These are phyloP conservation scores for Nestor notabilis DNA, from an alignment of 2,113 vertebrate genomes.

Conservation along the genomic window DNA sequence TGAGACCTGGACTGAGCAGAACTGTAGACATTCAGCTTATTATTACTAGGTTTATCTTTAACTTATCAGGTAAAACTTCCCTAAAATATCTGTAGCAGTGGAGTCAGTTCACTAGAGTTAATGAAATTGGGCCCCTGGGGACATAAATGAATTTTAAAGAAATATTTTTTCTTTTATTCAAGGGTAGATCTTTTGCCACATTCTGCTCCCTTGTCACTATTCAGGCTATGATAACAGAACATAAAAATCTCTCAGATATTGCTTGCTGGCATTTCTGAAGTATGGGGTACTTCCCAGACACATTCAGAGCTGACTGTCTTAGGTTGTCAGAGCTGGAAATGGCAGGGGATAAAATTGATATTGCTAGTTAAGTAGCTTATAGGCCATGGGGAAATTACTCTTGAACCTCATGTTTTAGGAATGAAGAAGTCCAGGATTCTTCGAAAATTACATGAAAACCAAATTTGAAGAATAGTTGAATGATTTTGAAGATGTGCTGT, in stretches of 20 bases:
- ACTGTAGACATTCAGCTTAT: neutral
- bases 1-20: neutral
- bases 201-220: neutral
- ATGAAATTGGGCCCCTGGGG: neutral
- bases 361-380: neutral
- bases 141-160: neutral
- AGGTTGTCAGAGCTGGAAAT: neutral
- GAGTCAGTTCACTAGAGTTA: neutral
- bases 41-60: neutral
- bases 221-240: neutral
- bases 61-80: neutral
- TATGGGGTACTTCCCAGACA: neutral
- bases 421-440: neutral
- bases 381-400: neutral
- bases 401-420: neutral
- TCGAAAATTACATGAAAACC: neutral
- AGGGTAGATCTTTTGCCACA: neutral
- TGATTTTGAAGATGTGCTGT: neutral
- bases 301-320: neutral
- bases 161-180: neutral
- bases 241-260: neutral
- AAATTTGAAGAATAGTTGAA: neutral
- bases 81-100: neutral
- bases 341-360: neutral
- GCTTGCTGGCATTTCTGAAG: neutral